Percentiles rank a stretch among this genome's conserved stretches.
Evolutionary conservation across 2,888 invertebrate species (phyloP).

Genomic region (Girardia tigrina): DNA sequence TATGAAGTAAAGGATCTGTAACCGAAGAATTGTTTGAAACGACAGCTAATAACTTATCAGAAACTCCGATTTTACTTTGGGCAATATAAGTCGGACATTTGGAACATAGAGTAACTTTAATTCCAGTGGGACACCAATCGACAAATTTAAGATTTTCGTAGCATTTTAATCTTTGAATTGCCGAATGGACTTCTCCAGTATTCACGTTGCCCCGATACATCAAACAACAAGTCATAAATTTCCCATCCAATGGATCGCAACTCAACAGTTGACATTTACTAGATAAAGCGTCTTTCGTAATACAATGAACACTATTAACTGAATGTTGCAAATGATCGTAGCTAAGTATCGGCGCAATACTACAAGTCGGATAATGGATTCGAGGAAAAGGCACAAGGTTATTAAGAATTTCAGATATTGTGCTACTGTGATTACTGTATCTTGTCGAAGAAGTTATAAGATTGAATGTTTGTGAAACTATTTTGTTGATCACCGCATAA

Average conservation of each 20-base stretch:
- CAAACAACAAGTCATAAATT: conserved; percentile 30
- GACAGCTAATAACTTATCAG: background rate
- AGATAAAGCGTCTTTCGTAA: background rate
- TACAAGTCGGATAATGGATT: conserved; percentile 31
- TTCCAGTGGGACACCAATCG: conserved; percentile 33
- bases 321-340: background rate
- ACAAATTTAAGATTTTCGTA: conserved; percentile 21
- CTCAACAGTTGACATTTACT: conserved; percentile 1
- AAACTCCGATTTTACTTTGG: background rate
- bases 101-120: conserved; percentile 24
- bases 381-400: conserved; percentile 35
- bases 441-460: conserved; percentile 25
- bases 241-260: conserved; percentile 17
- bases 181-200: background rate
- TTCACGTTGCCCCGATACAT: conserved; percentile 18
- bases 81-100: background rate
- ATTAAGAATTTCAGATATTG: conserved; percentile 31
- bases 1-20: background rate
- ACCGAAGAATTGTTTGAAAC: background rate
- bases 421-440: background rate
- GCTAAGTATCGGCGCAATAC: conserved; percentile 30
- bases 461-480: background rate
- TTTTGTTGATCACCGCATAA: background rate
- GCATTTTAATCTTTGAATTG: conserved; percentile 10
- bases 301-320: background rate